Base-by-base conservation (phyloP, 2,113 vertebrate genomes). In the Ondatra zibethicus region DNA sequence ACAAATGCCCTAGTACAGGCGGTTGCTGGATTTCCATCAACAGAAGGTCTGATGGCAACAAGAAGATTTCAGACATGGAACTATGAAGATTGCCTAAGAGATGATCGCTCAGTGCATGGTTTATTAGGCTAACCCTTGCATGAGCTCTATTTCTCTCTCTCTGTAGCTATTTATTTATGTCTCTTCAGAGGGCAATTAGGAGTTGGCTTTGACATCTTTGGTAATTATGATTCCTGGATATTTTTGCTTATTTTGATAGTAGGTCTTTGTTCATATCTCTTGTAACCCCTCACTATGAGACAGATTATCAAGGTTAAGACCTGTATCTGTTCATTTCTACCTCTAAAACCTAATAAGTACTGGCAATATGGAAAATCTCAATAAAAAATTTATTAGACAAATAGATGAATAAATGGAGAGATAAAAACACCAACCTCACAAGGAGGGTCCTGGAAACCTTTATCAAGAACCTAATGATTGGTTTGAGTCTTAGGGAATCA, bases 1-100 rank as follows among this genome's bases (percentile, higher is more conserved):
- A 55, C 52, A 84, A 96, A 97, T 23, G 82, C 55, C 77, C 77
- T 70, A 42, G 77, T 27, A 12, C n/a, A 87, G 82, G 82, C 87
- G 82, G 73, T 3, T 16, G 27, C 81, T 78, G 55, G 13, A 70
- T 63, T 88, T 92, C 45, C 88, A 90, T 72, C 63, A 52, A 12
- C 6, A 29, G n/a, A 19, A 82, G 78, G 90, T 76, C 84, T 86
- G 45, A 47, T n/a, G 86, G 87, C 1, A 0, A 92, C 95, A 94
- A 63, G n/a, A n/a, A 68, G 39, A 50, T 39, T 45, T 70, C 19
- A 47, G 85, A 94, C 66, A 73, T 11, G 21, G 27, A 52, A 47
- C 65, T 31, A 36, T 68, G 52, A 84, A 63, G 50, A 85, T 65
- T 12, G 3, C 25, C 39, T 29, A 82, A 70, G 80, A 90, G 70